Percentiles rank a stretch among this genome's conserved stretches.
Conservation (phyloP, 2,888 invertebrate species). For the Drosophila hamatofila region DNA sequence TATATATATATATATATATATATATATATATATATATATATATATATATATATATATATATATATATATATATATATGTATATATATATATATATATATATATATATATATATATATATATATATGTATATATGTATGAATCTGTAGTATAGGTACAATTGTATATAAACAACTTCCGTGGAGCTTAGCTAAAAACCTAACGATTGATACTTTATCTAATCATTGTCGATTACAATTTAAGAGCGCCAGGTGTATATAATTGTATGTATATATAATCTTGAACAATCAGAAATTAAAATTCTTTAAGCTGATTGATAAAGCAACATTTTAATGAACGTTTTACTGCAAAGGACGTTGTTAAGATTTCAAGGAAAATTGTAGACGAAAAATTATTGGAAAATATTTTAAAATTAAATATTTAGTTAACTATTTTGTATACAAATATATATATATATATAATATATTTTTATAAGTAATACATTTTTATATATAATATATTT, state of each 20-base stretch:
- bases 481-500: not conserved
- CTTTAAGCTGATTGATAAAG: not conserved
- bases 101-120: not conserved
- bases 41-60: not conserved
- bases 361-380: not conserved
- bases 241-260: not conserved
- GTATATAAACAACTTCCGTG: conserved; percentile 33
- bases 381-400: not conserved
- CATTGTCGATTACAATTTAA: conserved; percentile 29
- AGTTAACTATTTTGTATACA: too few species aligned
- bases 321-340: not conserved
- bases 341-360: not conserved
- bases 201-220: conserved; percentile 46
- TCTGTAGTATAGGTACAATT: not conserved
- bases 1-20: not conserved
- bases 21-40: not conserved
- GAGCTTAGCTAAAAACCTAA: conserved; percentile 19
- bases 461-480: not conserved
- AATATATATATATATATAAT: too few species aligned
- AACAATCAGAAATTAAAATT: conserved; percentile 5
- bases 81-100: not conserved
- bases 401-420: not conserved
- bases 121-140: not conserved
- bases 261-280: not conserved
- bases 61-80: not conserved